Evolutionary conservation across 2,888 invertebrate species (phyloP), one percentile per base, ranked within the genome.

Genomic region (Himalopsyche kuldschensis): DNA sequence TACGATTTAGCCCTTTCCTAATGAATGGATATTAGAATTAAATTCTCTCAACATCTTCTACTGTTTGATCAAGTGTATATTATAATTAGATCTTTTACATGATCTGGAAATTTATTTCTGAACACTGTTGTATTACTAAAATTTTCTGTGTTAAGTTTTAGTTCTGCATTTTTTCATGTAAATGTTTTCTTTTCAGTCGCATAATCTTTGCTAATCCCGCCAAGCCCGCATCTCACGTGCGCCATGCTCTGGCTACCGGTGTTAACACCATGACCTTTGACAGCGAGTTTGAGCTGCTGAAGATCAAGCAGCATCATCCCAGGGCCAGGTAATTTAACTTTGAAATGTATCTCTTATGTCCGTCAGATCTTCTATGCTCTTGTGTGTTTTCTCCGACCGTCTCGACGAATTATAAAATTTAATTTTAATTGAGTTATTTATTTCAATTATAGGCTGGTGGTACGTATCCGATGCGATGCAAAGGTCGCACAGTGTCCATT

Each of bases 161-260:
- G 55, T 20, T 20, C 10, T 55, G 24, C n/a, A 55, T 55, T 55
- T 55, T 55, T 4, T 55, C 32, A 15, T 2, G 2, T 4, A 3
- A 15, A 11, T 15, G 3, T 41, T 11, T 41, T 41, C 1, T 63
- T 82, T 82, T 17, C 79, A 82, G 82, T 6, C 95, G 96, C 87
- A 98, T 99, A 87, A 97, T 99, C 88, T 99, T 97, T 90, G 98
- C 99, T 85, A 98, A 99, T 92, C 98, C 98, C 0, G 97, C 98
- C 87, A 99, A 98, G 90, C 97, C 97, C 87, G 94, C 95, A 78
- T 97, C 97, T 77, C 98, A 98, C 90, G 95, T 99, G 89, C 94
- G 95, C 78, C 95, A 96, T 91, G 97, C 98, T 79, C 93, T 94
- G 27, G 92, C 94, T 78, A 92, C 93, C 41, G 94, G 95, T 24